These are phyloP conservation scores for Phoenoteleia sp. DNA, from an alignment of 2,888 invertebrate species.

Conservation along the genomic window DNA sequence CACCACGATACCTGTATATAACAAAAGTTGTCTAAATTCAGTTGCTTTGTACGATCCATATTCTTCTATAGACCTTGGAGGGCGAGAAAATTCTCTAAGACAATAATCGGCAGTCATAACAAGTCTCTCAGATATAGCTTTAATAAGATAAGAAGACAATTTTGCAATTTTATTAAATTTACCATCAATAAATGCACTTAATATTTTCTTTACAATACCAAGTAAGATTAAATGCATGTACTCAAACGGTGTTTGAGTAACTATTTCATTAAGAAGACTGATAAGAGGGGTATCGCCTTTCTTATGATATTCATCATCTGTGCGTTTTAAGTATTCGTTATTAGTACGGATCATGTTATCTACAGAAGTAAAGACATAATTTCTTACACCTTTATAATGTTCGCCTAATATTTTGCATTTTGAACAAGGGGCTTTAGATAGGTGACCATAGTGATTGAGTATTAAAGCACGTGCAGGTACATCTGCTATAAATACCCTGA, in stretches of 20 bases:
- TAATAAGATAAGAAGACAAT: no score
- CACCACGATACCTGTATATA: slow-evolving; percentile 34
- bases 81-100: slow-evolving; percentile 44
- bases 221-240: slow-evolving; percentile 56
- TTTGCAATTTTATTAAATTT: slow-evolving; percentile 12
- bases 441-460: no score
- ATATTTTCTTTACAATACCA: slow-evolving; percentile 48
- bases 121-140: no score
- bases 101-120: no score
- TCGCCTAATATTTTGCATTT: no score
- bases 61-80: slow-evolving; percentile 3
- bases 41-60: slow-evolving; percentile 49
- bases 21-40: slow-evolving; percentile 28
- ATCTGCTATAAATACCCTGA: no score
- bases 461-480: no score
- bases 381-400: no score
- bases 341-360: slow-evolving; percentile 49
- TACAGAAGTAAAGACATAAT: no score
- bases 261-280: slow-evolving; percentile 21
- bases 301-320: slow-evolving; percentile 56
- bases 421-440: no score
- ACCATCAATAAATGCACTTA: slow-evolving; percentile 22
- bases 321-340: slow-evolving; percentile 24
- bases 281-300: slow-evolving; percentile 50
- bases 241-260: slow-evolving; percentile 52